phyloP scores from a whole-genome alignment of 2,888 invertebrate species.

The Deilephila porcellus region DNA sequence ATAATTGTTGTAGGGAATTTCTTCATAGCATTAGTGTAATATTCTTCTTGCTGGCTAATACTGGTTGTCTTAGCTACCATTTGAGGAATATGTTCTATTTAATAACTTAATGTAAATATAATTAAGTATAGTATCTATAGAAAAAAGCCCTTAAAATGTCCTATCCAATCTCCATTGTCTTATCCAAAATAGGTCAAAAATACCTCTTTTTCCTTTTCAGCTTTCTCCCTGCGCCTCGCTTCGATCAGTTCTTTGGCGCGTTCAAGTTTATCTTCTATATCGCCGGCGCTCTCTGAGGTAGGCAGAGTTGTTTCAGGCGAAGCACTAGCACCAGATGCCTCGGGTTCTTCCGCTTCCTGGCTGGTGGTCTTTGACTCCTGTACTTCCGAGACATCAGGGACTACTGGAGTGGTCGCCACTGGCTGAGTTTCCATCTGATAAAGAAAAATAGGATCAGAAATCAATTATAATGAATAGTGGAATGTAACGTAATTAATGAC shows the following conservation, averaged over 20 bases:
- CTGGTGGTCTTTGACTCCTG: not conserved
- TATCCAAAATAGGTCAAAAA: not conserved
- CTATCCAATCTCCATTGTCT: too few species aligned
- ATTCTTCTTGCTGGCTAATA: too few species aligned
- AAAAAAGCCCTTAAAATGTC: too few species aligned
- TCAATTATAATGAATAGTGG: too few species aligned
- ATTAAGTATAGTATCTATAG: too few species aligned
- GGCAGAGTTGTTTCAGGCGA: constrained; percentile 30
- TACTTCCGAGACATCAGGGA: not conserved
- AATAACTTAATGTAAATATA: too few species aligned
- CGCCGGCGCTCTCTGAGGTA: constrained; percentile 42
- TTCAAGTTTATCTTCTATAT: constrained; percentile 85
- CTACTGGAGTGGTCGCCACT: not conserved
- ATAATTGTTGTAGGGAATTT: not conserved
- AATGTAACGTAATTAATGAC: too few species aligned
- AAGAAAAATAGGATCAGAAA: too few species aligned
- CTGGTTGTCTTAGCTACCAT: too few species aligned
- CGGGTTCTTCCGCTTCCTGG: not conserved
- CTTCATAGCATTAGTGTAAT: not conserved
- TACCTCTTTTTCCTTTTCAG: constrained; percentile 88
- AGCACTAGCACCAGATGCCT: not conserved
- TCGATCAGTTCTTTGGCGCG: constrained; percentile 88
- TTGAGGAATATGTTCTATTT: too few species aligned
- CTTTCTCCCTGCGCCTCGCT: constrained; percentile 86
- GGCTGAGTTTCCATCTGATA: constrained; percentile 5